Evolutionary conservation across 2,113 vertebrate genomes (phyloP).

Genomic region (Coturnix japonica): DNA sequence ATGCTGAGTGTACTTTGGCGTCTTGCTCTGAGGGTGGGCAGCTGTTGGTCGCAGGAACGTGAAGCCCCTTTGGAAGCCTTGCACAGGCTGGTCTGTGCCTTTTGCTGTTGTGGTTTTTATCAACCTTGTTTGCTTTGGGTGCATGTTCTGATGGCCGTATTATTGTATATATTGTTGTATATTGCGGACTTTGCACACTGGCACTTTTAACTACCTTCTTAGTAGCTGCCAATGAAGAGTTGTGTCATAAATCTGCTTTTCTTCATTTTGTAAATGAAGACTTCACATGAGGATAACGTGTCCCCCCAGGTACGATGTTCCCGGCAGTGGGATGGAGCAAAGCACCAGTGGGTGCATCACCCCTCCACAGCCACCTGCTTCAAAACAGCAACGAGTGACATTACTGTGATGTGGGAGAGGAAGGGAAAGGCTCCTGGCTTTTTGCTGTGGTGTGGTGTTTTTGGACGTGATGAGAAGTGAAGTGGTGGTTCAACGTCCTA

Average conservation of each 20-base stretch:
- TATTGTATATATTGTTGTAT: too few species aligned
- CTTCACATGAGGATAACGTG: not conserved
- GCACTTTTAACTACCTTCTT: not conserved
- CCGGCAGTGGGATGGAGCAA: not conserved
- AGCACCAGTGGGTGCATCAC: not conserved
- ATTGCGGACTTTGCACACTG: fast-evolving
- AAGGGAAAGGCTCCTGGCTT: not conserved
- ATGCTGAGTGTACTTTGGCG: not conserved
- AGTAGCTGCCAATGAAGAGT: not conserved
- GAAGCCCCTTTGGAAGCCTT: not conserved
- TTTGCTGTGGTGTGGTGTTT: not conserved
- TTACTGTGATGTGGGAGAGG: fast-evolving
- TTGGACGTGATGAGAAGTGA: not conserved
- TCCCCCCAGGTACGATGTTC: not conserved
- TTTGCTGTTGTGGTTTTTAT: not conserved
- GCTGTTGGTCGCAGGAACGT: fast-evolving
- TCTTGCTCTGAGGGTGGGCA: not conserved
- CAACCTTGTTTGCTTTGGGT: not conserved
- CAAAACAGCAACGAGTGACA: fast-evolving
- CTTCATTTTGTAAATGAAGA: not conserved
- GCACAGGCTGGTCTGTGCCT: too few species aligned
- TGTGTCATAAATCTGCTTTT: not conserved
- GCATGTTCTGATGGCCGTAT: not conserved
- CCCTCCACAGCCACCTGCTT: not conserved
- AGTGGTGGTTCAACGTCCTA: not conserved